These are phyloP conservation scores for Anolis sagrei DNA, from an alignment of 2,113 vertebrate genomes.

Conservation along the genomic window DNA sequence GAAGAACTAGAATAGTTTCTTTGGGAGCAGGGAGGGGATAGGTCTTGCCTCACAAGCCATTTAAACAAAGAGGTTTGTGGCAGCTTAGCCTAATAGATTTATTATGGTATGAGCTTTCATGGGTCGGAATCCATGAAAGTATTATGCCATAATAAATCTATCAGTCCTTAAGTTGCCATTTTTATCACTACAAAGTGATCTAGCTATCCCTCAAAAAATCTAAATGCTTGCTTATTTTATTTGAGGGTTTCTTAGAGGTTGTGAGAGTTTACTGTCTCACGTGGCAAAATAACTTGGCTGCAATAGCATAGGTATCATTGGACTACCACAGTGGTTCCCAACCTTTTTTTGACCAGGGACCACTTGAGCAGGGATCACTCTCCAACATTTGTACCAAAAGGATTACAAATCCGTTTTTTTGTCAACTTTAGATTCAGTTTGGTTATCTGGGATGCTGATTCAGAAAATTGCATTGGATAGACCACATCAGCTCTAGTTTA, in stretches of 20 bases:
- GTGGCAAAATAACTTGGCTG: neutral
- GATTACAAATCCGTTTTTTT: too few species aligned
- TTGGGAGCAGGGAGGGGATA: neutral
- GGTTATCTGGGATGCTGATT: too few species aligned
- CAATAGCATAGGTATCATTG: neutral
- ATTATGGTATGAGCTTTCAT: neutral
- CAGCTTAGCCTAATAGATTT: neutral
- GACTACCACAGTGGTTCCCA: too few species aligned
- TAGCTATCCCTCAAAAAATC: neutral
- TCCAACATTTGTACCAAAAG: too few species aligned
- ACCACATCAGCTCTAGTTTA: too few species aligned
- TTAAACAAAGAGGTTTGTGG: neutral
- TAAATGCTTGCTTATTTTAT: neutral
- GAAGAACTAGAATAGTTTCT: neutral
- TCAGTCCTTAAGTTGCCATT: neutral
- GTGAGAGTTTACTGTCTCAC: neutral
- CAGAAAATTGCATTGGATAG: too few species aligned
- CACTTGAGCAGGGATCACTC: too few species aligned
- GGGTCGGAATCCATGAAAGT: neutral
- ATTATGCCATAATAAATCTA: neutral
- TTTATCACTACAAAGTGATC: neutral
- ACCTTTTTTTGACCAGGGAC: too few species aligned
- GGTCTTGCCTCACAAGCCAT: neutral
- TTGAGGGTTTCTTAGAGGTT: too few species aligned
- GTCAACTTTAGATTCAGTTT: too few species aligned